A percentile compares a stretch with the other conserved stretches of the same genome.
phyloP scores from a whole-genome alignment of 2,797 vertebrate species.

The Bradypus variegatus region DNA sequence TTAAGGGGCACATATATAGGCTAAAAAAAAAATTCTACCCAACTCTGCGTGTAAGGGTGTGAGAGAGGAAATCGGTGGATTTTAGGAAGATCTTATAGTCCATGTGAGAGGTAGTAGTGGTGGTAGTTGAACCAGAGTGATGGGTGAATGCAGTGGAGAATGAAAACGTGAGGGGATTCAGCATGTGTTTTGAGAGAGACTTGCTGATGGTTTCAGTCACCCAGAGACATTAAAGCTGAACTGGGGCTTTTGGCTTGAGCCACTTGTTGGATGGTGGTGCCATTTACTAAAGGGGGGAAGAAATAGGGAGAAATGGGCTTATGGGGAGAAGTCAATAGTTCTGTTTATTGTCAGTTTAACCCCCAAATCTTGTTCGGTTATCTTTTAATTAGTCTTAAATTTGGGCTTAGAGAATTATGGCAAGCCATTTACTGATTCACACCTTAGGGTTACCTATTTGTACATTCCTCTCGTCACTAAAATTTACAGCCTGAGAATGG shows the following conservation, averaged over 20 bases:
- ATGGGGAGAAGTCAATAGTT: conserved; percentile 24
- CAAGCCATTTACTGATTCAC: conserved; percentile 15
- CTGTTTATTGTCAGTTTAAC: conserved; percentile 33
- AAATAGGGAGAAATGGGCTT: background rate
- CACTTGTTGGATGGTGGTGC: background rate
- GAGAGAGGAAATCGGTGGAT: background rate
- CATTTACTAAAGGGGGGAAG: background rate
- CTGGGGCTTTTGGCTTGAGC: background rate
- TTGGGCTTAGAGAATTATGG: conserved; percentile 23
- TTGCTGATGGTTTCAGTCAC: background rate
- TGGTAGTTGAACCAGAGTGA: background rate
- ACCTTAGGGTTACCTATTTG: background rate
- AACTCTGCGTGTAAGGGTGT: background rate
- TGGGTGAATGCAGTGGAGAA: rapidly evolving
- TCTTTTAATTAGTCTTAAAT: conserved; percentile 51
- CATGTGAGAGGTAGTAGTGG: background rate
- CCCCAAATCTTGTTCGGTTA: conserved; percentile 29
- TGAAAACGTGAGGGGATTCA: background rate
- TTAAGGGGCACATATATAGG: background rate
- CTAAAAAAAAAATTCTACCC: background rate
- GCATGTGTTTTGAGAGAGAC: background rate
- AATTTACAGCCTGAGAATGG: background rate
- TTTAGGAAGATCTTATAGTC: background rate
- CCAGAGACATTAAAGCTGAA: background rate
- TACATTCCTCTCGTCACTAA: background rate